Evolutionary conservation across 2,888 invertebrate genomes (phyloP).

Genomic region (Lasioglossum oenotherae): DNA sequence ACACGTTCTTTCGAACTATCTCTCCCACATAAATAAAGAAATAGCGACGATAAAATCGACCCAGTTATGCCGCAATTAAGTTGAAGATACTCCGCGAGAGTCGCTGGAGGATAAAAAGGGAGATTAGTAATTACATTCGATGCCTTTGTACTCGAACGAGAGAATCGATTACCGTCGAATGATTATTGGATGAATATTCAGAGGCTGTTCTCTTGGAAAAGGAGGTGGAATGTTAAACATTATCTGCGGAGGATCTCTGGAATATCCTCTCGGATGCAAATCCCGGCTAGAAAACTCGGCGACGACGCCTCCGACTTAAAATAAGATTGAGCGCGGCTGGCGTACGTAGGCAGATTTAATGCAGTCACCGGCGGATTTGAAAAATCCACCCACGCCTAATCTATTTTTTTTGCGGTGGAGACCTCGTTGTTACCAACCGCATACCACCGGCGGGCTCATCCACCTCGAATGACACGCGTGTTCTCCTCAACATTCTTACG

Average conservation of each 20-base stretch:
- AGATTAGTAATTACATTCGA: slow-evolving; percentile 11
- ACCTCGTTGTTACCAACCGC: neutral
- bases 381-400: slow-evolving; percentile 24
- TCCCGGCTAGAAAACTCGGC: slow-evolving; percentile 22
- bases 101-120: neutral
- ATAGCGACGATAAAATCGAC: neutral
- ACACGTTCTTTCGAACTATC: neutral
- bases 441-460: neutral
- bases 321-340: slow-evolving; percentile 39
- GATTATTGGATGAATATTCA: neutral
- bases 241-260: neutral
- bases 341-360: slow-evolving; percentile 4
- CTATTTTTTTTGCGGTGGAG: slow-evolving; percentile 2
- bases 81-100: neutral
- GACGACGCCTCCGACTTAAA: slow-evolving; percentile 38
- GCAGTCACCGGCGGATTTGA: slow-evolving; percentile 16
- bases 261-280: slow-evolving; percentile 21
- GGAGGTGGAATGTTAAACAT: neutral
- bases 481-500: neutral
- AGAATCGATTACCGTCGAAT: slow-evolving; percentile 14
- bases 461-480: neutral
- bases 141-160: neutral
- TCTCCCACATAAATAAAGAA: neutral
- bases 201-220: neutral
- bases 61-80: neutral